Conservation (phyloP, 1,140 invertebrate genomes). For the Andricus grossulariae region DNA sequence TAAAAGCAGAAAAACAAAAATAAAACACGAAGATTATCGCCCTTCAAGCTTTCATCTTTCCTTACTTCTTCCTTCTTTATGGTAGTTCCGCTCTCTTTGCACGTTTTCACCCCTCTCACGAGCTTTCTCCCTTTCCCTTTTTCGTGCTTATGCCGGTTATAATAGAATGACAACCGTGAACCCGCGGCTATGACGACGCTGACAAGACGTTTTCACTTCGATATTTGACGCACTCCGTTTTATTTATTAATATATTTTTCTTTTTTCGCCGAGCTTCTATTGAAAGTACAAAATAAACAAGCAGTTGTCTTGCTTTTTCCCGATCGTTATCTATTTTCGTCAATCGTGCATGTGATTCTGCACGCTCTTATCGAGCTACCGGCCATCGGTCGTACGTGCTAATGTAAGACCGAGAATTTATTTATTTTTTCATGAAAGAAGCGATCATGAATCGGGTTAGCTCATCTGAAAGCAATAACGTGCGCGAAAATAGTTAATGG, state of each 20-base stretch:
- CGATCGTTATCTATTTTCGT: background rate
- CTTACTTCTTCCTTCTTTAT: conserved; percentile 31
- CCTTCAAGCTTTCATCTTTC: background rate
- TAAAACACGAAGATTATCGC: background rate
- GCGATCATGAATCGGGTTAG: no score
- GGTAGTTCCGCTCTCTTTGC: conserved; percentile 32
- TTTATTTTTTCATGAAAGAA: background rate
- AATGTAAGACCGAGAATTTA: background rate
- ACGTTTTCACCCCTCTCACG: conserved; percentile 36
- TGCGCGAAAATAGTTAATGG: no score
- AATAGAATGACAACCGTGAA: conserved; percentile 2
- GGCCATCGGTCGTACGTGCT: background rate
- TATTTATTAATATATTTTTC: background rate
- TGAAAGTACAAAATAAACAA: no score
- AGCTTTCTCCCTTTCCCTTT: conserved; percentile 33
- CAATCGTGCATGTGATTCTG: conserved; percentile 39
- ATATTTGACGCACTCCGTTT: conserved; percentile 2
- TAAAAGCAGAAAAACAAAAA: background rate
- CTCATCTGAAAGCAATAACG: no score
- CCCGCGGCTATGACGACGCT: background rate
- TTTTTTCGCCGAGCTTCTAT: background rate
- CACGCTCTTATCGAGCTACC: background rate
- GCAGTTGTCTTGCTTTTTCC: conserved; percentile 22
- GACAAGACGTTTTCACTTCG: conserved; percentile 2
- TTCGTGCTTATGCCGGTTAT: conserved; percentile 13